These are phyloP conservation scores for Oscheius sp. DNA, from an alignment of 2,888 invertebrate genomes.

Conservation along the genomic window DNA sequence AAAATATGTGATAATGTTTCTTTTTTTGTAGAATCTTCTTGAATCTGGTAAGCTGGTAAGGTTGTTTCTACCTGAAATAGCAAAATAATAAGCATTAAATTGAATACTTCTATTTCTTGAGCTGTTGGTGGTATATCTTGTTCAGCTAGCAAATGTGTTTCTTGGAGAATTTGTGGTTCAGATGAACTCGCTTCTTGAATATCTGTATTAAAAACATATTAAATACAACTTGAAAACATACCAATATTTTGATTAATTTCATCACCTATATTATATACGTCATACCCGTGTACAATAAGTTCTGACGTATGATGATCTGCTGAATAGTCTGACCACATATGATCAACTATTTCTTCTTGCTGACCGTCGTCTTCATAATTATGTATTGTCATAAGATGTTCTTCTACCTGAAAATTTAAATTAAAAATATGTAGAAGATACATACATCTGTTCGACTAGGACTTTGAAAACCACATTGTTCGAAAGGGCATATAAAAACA, in stretches of 20 bases:
- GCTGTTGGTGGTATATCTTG: neutral
- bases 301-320: neutral
- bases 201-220: too few relatives aligned
- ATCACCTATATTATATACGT: neutral
- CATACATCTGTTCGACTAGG: slow-evolving; percentile 26
- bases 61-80: slow-evolving; percentile 6
- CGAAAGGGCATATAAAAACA: slow-evolving; percentile 9
- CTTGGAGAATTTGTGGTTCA: too few relatives aligned
- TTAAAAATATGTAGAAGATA: neutral
- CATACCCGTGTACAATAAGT: neutral
- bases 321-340: neutral
- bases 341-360: slow-evolving; percentile 23
- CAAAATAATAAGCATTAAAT: neutral
- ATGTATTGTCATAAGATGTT: slow-evolving; percentile 38
- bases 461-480: slow-evolving; percentile 38
- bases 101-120: slow-evolving; percentile 22
- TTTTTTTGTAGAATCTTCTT: neutral
- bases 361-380: neutral
- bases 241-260: neutral
- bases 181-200: too few relatives aligned
- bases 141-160: neutral
- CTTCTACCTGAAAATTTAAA: slow-evolving; percentile 31
- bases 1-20: neutral
- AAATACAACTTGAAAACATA: neutral
- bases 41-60: neutral